Conservation (phyloP, 2,888 invertebrate genomes). For the Ormyrus pomaceus region DNA sequence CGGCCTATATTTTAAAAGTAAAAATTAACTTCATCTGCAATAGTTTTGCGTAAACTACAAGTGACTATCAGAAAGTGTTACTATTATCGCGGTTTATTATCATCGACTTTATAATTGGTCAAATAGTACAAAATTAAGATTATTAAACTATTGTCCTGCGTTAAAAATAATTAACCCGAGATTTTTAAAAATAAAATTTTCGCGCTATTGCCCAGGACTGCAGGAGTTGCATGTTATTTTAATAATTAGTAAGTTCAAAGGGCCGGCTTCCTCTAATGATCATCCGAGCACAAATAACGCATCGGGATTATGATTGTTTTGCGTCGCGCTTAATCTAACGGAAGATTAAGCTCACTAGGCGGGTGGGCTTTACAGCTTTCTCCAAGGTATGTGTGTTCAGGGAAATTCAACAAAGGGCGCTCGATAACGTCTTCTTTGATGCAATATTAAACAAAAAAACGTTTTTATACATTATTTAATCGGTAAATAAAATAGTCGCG, state of each 20-base stretch:
- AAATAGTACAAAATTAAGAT: too few relatives aligned
- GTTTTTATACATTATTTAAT: background rate
- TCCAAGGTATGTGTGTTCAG: background rate
- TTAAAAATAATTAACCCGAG: too few relatives aligned
- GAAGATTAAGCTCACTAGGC: constrained; percentile 19
- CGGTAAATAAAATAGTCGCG: too few relatives aligned
- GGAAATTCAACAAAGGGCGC: background rate
- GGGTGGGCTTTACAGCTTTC: constrained; percentile 5
- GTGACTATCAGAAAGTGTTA: too few relatives aligned
- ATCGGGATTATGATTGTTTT: constrained; percentile 14
- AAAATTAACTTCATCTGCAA: too few relatives aligned
- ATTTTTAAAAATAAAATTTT: too few relatives aligned
- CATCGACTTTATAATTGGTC: too few relatives aligned
- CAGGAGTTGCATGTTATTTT: background rate
- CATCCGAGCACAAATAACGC: constrained; percentile 1
- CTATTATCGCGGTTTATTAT: too few relatives aligned
- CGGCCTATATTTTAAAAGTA: too few relatives aligned
- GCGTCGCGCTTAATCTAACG: constrained; percentile 18
- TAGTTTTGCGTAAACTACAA: too few relatives aligned
- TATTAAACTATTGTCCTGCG: too few relatives aligned
- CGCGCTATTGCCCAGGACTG: too few relatives aligned
- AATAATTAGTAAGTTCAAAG: constrained; percentile 19
- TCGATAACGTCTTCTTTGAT: background rate
- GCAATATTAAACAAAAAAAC: background rate
- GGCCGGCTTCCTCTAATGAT: background rate